Percentiles rank a stretch among this genome's conserved stretches.
Conservation (phyloP, 2,113 vertebrate species). For the Carassius gibelio region DNA sequence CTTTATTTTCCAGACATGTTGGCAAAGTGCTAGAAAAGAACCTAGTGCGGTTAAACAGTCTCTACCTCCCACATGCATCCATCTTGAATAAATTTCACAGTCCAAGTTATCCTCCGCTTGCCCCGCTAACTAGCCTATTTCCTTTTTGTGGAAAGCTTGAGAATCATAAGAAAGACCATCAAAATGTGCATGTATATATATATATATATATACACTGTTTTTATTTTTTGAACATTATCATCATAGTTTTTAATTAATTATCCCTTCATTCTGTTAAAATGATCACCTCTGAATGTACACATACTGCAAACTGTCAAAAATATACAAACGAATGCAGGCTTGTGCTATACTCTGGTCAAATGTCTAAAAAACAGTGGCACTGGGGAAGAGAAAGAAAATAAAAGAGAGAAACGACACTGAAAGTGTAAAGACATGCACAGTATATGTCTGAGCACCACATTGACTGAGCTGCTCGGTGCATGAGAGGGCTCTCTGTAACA, state of each 20-base stretch:
- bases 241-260: slow-evolving; percentile 76
- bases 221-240: slow-evolving; percentile 78
- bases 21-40: slow-evolving; percentile 30
- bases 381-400: slow-evolving; percentile 62
- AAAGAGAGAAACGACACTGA: slow-evolving; percentile 66
- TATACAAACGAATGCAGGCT: slow-evolving; percentile 84
- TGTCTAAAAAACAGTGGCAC: slow-evolving; percentile 82
- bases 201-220: slow-evolving; percentile 76
- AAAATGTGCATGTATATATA: slow-evolving; percentile 39
- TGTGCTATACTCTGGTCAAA: slow-evolving; percentile 83
- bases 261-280: slow-evolving; percentile 80
- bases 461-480: slow-evolving; percentile 64
- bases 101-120: slow-evolving; percentile 23
- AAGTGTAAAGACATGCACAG: slow-evolving; percentile 80
- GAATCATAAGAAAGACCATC: slow-evolving; percentile 41
- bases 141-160: not conserved
- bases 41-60: not conserved
- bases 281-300: slow-evolving; percentile 83
- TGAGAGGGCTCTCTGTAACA: slow-evolving; percentile 72
- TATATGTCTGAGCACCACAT: slow-evolving; percentile 73
- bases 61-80: slow-evolving; percentile 19
- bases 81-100: slow-evolving; percentile 15
- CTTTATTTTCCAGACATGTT: slow-evolving; percentile 37
- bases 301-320: slow-evolving; percentile 84
- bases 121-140: not conserved